A percentile compares a stretch with the other conserved stretches of the same genome.
Evolutionary conservation across 2,888 invertebrate genomes (phyloP).

Genomic region (Gari tellinella): DNA sequence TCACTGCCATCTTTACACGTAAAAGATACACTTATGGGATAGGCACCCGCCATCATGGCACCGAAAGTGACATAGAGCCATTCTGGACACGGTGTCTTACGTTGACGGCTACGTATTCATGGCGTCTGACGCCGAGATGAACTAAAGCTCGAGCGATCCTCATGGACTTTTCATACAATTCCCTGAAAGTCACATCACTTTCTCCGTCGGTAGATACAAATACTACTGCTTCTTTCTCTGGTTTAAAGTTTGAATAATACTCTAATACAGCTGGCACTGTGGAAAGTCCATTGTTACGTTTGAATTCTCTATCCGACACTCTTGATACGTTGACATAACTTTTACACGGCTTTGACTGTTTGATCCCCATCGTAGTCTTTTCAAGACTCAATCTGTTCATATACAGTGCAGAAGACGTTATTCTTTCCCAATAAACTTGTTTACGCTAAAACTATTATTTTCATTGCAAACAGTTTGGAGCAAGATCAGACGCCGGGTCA

Average conservation of each 20-base stretch:
- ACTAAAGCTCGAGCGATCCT: slow-evolving; percentile 1
- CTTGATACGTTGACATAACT: too few species aligned
- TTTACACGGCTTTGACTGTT: too few species aligned
- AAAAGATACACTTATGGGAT: slow-evolving; percentile 16
- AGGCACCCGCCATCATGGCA: slow-evolving; percentile 19
- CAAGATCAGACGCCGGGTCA: too few species aligned
- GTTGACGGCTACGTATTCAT: slow-evolving; percentile 22
- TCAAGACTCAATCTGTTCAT: too few species aligned
- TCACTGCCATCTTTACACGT: slow-evolving; percentile 41
- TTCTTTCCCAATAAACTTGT: too few species aligned
- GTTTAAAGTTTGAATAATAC: not conserved
- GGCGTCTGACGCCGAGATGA: slow-evolving; percentile 16
- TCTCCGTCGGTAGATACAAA: slow-evolving; percentile 1
- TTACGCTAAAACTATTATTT: too few species aligned
- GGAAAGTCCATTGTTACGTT: not conserved
- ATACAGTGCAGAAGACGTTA: too few species aligned
- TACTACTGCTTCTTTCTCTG: slow-evolving; percentile 7
- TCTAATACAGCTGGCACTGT: not conserved
- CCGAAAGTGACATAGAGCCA: slow-evolving; percentile 27
- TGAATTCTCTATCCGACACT: too few species aligned
- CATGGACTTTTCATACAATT: slow-evolving; percentile 1
- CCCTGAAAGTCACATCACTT: slow-evolving; percentile 2
- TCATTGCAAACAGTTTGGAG: too few species aligned
- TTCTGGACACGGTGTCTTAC: slow-evolving; percentile 41
- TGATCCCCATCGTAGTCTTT: too few species aligned